These are phyloP conservation scores for Oedothorax gibbosus DNA, from an alignment of 1,140 invertebrate species.

Conservation along the genomic window DNA sequence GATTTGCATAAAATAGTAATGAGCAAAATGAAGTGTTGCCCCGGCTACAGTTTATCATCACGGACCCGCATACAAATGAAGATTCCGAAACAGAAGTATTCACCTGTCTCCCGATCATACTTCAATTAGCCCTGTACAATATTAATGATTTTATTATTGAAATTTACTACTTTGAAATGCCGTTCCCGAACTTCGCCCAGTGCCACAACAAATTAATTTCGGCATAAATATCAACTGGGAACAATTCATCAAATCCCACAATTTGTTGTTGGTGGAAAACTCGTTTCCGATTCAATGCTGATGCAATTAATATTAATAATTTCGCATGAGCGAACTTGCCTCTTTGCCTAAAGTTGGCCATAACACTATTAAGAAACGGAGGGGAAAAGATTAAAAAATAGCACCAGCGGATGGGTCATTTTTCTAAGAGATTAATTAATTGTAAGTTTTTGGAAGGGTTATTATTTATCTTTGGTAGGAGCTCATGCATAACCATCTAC, in stretches of 20 bases:
- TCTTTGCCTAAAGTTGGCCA: slow-evolving; percentile 35
- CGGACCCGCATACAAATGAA: slow-evolving; percentile 28
- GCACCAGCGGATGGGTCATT: slow-evolving; percentile 32
- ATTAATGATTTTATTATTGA: slow-evolving; percentile 56
- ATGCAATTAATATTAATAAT: slow-evolving; percentile 55
- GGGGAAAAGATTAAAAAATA: slow-evolving; percentile 24
- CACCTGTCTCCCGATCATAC: slow-evolving; percentile 24
- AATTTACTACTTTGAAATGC: slow-evolving; percentile 43
- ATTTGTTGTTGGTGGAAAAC: slow-evolving; percentile 45
- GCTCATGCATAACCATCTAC: slow-evolving; percentile 31
- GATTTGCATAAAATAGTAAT: no score
- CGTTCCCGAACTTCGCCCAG: neutral
- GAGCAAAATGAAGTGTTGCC: no score
- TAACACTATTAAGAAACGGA: slow-evolving; percentile 41
- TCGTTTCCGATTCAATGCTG: slow-evolving; percentile 39
- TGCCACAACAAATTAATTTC: slow-evolving; percentile 54
- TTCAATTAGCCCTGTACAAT: slow-evolving; percentile 31
- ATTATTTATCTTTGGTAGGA: slow-evolving; percentile 43
- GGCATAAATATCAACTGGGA: slow-evolving; percentile 50
- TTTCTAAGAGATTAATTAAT: slow-evolving; percentile 56
- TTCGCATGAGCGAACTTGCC: slow-evolving; percentile 44
- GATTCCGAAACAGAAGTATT: neutral
- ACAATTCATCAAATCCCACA: slow-evolving; percentile 42
- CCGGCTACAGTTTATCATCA: no score
- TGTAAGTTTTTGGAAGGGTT: slow-evolving; percentile 56